These are phyloP conservation scores for Drosophila differens DNA, from an alignment of 2,888 invertebrate species.

Conservation along the genomic window DNA sequence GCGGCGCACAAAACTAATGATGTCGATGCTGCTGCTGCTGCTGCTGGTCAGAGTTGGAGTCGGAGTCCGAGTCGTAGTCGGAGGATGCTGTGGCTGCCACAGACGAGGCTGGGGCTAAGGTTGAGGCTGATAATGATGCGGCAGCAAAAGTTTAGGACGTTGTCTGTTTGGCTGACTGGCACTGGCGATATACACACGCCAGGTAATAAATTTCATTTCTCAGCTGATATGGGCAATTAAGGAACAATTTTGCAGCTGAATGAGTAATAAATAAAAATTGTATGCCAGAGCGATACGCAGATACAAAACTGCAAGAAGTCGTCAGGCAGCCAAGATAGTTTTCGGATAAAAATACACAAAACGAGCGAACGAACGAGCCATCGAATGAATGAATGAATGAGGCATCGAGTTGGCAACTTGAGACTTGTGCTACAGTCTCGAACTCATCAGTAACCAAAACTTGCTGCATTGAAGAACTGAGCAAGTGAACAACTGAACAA, in stretches of 20 bases:
- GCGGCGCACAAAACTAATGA: conserved; percentile 82
- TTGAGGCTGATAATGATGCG: conserved; percentile 77
- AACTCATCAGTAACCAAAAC: conserved; percentile 33
- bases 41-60: conserved; percentile 38
- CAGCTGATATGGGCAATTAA: conserved; percentile 84
- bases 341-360: conserved; percentile 81
- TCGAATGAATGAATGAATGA: conserved; percentile 60
- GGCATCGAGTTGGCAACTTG: conserved; percentile 38
- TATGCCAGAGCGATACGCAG: conserved; percentile 80
- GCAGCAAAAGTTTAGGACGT: conserved; percentile 77
- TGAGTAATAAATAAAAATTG: conserved; percentile 84
- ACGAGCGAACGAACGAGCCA: not conserved
- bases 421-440: conserved; percentile 23
- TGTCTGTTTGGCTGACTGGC: conserved; percentile 55
- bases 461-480: conserved; percentile 1
- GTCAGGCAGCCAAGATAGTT: conserved; percentile 78
- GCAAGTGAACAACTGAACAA: conserved; percentile 11
- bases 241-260: conserved; percentile 84
- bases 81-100: conserved; percentile 41
- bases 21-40: conserved; percentile 69
- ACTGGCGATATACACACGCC: conserved; percentile 82
- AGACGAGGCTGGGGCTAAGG: conserved; percentile 57
- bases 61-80: conserved; percentile 21
- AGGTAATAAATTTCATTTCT: conserved; percentile 84
- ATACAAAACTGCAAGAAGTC: conserved; percentile 81